Percentiles rank a stretch among this genome's conserved stretches.
These are phyloP conservation scores for Danionella dracula DNA, from an alignment of 2,797 vertebrate genomes.

Conservation along the genomic window DNA sequence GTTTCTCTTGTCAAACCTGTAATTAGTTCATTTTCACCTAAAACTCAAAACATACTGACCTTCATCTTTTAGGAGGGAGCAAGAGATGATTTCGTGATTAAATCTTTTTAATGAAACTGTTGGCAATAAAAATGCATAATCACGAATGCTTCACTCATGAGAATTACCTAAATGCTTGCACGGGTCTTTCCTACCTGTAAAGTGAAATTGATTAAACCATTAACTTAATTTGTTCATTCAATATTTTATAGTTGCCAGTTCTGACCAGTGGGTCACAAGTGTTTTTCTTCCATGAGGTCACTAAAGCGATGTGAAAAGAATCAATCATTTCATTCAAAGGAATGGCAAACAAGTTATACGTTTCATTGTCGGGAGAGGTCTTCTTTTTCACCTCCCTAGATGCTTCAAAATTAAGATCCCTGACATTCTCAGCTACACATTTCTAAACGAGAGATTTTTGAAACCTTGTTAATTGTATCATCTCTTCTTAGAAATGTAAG, in stretches of 20 bases:
- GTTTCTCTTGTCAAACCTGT: too few species aligned
- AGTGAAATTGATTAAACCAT: neutral
- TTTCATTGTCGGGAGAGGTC: neutral
- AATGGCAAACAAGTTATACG: neutral
- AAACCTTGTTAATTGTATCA: neutral
- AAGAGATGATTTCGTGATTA: neutral
- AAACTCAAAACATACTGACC: neutral
- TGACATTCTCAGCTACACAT: neutral
- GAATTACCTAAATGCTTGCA: neutral
- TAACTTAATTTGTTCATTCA: neutral
- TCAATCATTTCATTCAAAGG: conserved; percentile 3
- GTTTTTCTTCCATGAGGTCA: neutral
- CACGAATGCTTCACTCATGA: neutral
- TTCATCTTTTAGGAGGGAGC: neutral
- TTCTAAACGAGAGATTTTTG: neutral
- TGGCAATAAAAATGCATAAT: neutral
- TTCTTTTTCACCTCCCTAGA: neutral
- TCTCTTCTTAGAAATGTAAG: neutral
- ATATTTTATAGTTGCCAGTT: neutral
- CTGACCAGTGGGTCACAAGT: neutral
- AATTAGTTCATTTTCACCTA: neutral
- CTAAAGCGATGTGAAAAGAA: neutral
- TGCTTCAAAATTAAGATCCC: neutral
- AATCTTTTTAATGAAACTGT: neutral
- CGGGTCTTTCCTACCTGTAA: neutral